Conservation (phyloP, 2,888 invertebrate species). For the Lampropteryx suffumata region DNA sequence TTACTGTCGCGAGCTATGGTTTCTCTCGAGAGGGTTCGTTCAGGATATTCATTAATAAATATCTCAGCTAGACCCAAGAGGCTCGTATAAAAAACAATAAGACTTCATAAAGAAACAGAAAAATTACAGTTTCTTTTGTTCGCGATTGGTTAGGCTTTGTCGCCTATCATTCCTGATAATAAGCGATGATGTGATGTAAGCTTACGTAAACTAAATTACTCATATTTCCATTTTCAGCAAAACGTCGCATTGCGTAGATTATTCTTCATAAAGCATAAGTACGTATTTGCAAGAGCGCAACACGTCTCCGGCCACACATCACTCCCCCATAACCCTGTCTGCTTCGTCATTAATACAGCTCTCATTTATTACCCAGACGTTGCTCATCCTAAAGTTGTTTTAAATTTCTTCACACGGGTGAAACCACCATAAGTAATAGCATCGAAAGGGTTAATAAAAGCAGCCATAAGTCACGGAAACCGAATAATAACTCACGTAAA, state of each 20-base stretch:
- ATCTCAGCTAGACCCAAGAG: constrained; percentile 43
- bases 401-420: constrained; percentile 37
- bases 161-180: no score
- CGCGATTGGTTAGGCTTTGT: no score
- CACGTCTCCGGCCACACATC: constrained; percentile 41
- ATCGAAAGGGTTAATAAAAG: constrained; percentile 42
- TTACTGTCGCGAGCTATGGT: constrained; percentile 51
- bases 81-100: constrained; percentile 42
- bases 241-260: constrained; percentile 44
- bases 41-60: constrained; percentile 60
- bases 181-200: no score
- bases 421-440: constrained; percentile 22
- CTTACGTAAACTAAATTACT: constrained; percentile 20
- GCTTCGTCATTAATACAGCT: constrained; percentile 48
- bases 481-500: constrained; percentile 31
- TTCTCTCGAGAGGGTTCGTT: constrained; percentile 44
- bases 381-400: constrained; percentile 49
- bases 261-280: constrained; percentile 42
- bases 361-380: constrained; percentile 40
- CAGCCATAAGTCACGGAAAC: constrained; percentile 38
- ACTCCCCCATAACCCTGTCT: constrained; percentile 46
- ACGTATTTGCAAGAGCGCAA: constrained; percentile 26
- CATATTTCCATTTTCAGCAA: constrained; percentile 39
- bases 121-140: no score
- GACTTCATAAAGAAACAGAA: no score